These are phyloP conservation scores for Mesocricetus auratus DNA, from an alignment of 2,113 vertebrate species.

Conservation along the genomic window DNA sequence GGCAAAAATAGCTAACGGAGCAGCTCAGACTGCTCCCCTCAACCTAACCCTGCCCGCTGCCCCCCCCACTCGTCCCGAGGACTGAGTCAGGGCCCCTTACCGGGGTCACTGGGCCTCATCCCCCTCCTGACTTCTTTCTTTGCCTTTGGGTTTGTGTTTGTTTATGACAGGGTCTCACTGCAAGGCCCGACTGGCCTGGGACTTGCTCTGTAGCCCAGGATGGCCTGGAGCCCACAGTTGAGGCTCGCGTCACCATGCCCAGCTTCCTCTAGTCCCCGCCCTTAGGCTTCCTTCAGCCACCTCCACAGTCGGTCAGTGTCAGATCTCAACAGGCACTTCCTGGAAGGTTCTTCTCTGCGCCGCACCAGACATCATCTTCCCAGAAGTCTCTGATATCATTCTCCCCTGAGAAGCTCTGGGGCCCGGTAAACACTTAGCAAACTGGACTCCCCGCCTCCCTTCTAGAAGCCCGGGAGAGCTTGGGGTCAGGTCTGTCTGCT, in stretches of 20 bases:
- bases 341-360: background rate
- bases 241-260: background rate
- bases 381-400: background rate
- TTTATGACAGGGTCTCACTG: background rate
- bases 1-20: background rate
- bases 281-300: too few species aligned
- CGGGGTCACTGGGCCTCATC: background rate
- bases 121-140: background rate
- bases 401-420: background rate
- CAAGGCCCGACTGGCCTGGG: background rate
- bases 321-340: background rate
- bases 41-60: rapidly evolving
- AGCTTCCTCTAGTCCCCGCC: background rate
- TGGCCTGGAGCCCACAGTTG: background rate
- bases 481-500: background rate
- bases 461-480: background rate
- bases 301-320: background rate
- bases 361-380: background rate
- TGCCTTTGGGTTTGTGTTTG: background rate
- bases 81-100: background rate
- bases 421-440: background rate
- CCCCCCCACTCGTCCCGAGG: background rate
- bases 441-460: background rate
- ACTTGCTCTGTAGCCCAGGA: background rate
- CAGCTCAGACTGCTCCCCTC: background rate